Base-by-base conservation (phyloP, 2,888 invertebrate genomes). In the Drosophila testacea region DNA sequence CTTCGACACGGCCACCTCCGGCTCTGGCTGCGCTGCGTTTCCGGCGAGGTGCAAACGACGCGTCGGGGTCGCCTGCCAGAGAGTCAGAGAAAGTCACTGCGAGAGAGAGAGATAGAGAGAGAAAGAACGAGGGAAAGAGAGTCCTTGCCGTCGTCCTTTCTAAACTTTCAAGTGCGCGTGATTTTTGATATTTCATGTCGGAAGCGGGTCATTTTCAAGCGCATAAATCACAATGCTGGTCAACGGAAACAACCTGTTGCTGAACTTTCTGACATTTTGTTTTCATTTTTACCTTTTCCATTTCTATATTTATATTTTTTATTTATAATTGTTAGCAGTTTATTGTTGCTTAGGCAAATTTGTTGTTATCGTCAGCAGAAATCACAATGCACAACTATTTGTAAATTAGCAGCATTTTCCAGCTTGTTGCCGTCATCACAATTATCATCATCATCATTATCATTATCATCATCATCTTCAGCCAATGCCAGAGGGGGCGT, bases 1-100 rank as follows among this genome's bases (percentile, higher is more conserved):
- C 84, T 91, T 89, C 89, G 90, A 90, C 89, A 89, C 89, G 88
- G 88, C 84, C 88, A 90, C 90, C 91, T 91, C 91, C 91, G 91
- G 55, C 55, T 56, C 55, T 56, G 55, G 55, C 55, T 56, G 55
- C 55, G 85, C 88, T 64, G 48, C 57, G 63, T 91, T 91, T 91
- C 91, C 90, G 89, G 71, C 67, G 67, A 75, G 74, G 79, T 77
- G 77, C 77, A 63, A 73, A 54, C 76, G 62, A 56, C 50, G 36
- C 44, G 30, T 61, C 73, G 67, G 39, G 48, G 52, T 52, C 60
- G 60, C 59, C 67, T 42, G n/a, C 34, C 16, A 5, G 9, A 51
- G 38, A 32, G 42, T 9, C 7, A 38, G 13, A 16, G 11, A 38
- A 22, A n/a, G 9, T 6, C 39, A 28, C 5, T 11, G 4, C 11